Evolutionary conservation across 2,113 vertebrate species (phyloP).

Genomic region (Pontoporia blainvillei): DNA sequence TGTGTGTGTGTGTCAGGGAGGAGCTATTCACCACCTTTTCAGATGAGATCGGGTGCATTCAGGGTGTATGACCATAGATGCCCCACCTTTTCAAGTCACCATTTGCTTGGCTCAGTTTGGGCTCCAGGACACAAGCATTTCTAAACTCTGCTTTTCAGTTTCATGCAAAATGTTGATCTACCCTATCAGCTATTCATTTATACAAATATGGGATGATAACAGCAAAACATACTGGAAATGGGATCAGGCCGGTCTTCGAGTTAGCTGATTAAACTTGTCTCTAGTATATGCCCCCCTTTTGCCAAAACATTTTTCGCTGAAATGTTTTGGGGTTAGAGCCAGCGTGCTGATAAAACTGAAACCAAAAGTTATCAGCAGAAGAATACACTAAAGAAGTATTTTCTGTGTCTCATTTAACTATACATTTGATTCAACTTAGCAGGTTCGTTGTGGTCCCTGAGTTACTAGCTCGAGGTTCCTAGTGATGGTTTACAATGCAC

Average conservation of each 20-base stretch:
- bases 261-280: neutral
- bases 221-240: neutral
- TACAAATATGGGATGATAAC: neutral
- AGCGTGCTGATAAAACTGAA: neutral
- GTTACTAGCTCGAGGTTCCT: neutral
- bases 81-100: neutral
- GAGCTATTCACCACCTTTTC: no score
- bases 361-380: neutral
- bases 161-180: neutral
- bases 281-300: neutral
- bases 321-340: neutral
- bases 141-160: neutral
- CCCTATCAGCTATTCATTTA: neutral
- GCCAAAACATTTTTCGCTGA: neutral
- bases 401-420: neutral
- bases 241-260: neutral
- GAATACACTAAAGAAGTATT: neutral
- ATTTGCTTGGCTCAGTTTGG: neutral
- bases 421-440: neutral
- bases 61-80: no score
- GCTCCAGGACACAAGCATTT: neutral
- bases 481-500: no score
- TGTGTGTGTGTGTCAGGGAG: neutral
- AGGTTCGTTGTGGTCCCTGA: neutral
- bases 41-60: no score